Evolutionary conservation across 2,113 vertebrate genomes (phyloP).

Genomic region (Chionodraco myersi): DNA sequence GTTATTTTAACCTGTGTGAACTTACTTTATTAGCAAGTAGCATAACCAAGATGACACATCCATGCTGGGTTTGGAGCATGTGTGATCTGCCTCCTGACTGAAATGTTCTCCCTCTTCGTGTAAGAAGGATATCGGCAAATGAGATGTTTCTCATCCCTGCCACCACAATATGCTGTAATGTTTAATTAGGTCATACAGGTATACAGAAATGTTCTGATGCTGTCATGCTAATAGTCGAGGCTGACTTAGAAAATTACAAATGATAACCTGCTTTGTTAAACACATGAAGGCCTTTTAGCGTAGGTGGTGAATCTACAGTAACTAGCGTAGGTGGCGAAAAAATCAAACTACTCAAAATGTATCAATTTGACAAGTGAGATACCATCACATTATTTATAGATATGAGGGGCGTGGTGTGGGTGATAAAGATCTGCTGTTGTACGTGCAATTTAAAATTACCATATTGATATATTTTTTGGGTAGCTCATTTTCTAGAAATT

Average conservation of each 20-base stretch:
- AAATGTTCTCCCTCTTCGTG: not conserved
- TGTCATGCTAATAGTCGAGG: not conserved
- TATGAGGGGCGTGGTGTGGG: not conserved
- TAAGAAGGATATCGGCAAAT: not conserved
- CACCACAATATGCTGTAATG: not conserved
- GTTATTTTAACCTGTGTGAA: not conserved
- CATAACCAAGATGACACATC: not conserved
- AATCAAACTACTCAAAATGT: not conserved
- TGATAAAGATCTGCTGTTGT: not conserved
- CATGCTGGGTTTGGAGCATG: not conserved
- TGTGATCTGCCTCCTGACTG: not conserved
- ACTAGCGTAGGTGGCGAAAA: too few relatives aligned
- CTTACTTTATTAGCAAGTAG: not conserved
- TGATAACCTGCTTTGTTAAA: slow-evolving; percentile 9
- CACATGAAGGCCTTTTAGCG: not conserved
- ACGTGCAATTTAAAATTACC: not conserved
- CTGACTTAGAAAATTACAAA: slow-evolving; percentile 6
- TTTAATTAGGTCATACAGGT: not conserved
- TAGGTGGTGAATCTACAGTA: not conserved
- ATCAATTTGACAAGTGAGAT: not conserved
- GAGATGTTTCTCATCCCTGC: not conserved
- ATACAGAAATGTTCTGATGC: not conserved
- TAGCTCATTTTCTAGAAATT: not conserved
- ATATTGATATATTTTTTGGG: not conserved
- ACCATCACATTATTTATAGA: not conserved